Percentiles rank a stretch among this genome's conserved stretches.
These are phyloP conservation scores for Thamnaconus septentrionalis DNA, from an alignment of 2,113 vertebrate genomes.

Conservation along the genomic window DNA sequence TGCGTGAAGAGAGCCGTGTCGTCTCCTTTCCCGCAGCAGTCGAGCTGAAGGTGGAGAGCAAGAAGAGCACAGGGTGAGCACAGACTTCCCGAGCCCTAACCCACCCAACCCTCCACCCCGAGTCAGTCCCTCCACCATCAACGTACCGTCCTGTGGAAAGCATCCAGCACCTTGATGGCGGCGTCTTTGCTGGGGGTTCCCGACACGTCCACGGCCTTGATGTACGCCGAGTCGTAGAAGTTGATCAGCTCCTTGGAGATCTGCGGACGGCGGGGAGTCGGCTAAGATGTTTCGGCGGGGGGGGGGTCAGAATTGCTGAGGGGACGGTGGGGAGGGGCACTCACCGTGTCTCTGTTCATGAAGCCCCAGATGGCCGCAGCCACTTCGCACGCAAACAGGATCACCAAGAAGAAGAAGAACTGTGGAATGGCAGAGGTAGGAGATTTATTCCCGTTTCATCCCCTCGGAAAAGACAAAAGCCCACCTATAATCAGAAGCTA, in stretches of 20 bases:
- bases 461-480: too few relatives aligned
- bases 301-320: neutral
- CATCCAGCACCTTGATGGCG: constrained; percentile 82
- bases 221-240: constrained; percentile 90
- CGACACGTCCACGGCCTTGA: constrained; percentile 62
- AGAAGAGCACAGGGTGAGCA: neutral
- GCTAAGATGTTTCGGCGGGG: too few relatives aligned
- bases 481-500: too few relatives aligned
- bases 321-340: neutral
- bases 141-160: constrained; percentile 79
- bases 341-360: constrained; percentile 92
- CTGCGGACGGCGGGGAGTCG: constrained; percentile 63
- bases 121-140: neutral
- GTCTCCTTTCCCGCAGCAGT: constrained; percentile 81
- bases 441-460: neutral
- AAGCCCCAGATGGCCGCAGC: constrained; percentile 98
- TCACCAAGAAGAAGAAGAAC: constrained; percentile 97
- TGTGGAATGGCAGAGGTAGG: constrained; percentile 43
- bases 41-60: constrained; percentile 42
- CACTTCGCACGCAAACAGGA: constrained; percentile 97
- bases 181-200: constrained; percentile 56
- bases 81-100: neutral
- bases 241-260: constrained; percentile 91
- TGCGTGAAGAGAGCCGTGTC: constrained; percentile 43
- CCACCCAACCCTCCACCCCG: too few relatives aligned